phyloP scores from a whole-genome alignment of 1,140 invertebrate species.

The Drosophila nebulosa region DNA sequence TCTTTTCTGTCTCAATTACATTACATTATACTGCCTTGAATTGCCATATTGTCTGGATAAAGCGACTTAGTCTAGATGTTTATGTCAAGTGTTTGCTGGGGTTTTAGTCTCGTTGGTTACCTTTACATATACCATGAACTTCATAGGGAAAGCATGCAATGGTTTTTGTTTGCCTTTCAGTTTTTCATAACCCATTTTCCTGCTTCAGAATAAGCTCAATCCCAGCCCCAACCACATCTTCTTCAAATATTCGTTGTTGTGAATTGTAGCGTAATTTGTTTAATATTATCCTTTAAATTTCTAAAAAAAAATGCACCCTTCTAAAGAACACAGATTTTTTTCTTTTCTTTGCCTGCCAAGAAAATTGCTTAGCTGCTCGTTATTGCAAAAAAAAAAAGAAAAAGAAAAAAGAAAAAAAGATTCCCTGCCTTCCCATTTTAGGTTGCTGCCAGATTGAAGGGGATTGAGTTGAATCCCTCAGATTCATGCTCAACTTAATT shows the following conservation, averaged over 20 bases:
- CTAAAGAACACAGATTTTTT: conserved; percentile 3
- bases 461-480: conserved; percentile 22
- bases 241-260: conserved; percentile 24
- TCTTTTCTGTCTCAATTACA: conserved; percentile 59
- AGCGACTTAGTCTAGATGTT: conserved; percentile 11
- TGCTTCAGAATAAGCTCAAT: background rate
- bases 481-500: conserved; percentile 60
- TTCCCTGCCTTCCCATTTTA: background rate
- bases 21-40: conserved; percentile 61
- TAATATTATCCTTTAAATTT: conserved; percentile 76
- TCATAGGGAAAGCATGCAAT: background rate
- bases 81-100: background rate
- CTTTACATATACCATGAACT: background rate
- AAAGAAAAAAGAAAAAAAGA: background rate
- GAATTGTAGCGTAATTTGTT: conserved; percentile 63
- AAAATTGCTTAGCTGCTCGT: conserved; percentile 58
- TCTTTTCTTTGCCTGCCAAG: conserved; percentile 31
- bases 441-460: conserved; percentile 3
- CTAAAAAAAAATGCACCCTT: conserved; percentile 10
- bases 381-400: conserved; percentile 23
- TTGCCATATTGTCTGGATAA: conserved; percentile 70
- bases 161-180: background rate
- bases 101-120: conserved; percentile 2
- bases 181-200: background rate
- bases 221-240: background rate